phyloP scores from a whole-genome alignment of 2,888 invertebrate species.

The Ochropacha duplaris region DNA sequence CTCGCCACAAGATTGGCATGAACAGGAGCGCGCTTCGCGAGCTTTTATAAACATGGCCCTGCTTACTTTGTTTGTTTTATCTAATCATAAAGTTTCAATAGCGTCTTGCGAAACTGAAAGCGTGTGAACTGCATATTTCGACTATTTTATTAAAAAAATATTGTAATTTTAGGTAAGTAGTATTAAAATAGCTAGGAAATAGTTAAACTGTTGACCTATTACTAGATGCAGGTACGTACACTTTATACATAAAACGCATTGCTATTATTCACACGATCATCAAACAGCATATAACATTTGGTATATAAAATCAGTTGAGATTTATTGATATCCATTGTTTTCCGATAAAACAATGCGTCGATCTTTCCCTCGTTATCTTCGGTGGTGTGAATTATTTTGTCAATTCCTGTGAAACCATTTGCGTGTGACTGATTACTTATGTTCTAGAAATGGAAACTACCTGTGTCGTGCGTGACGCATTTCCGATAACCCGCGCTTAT shows the following conservation, averaged over 20 bases:
- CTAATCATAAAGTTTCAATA: conserved; percentile 77
- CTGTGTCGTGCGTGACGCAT: conserved; percentile 53
- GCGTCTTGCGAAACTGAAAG: conserved; percentile 52
- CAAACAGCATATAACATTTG: neutral
- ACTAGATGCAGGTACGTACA: no score
- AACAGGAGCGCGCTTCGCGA: conserved; percentile 80
- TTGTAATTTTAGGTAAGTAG: conserved; percentile 8
- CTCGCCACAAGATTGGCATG: conserved; percentile 80
- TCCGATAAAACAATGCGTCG: neutral
- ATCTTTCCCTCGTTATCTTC: neutral
- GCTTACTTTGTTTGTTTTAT: conserved; percentile 79
- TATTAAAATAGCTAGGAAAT: neutral
- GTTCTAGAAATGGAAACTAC: conserved; percentile 42
- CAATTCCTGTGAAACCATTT: conserved; percentile 4
- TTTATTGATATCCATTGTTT: neutral
- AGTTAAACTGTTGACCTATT: no score
- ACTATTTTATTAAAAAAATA: conserved; percentile 7
- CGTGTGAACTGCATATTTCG: conserved; percentile 39
- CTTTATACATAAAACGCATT: no score
- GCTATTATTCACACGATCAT: neutral
- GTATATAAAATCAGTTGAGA: neutral
- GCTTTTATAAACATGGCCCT: conserved; percentile 82
- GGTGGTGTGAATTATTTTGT: conserved; percentile 2
- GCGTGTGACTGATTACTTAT: conserved; percentile 26
- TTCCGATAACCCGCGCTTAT: conserved; percentile 57